Conservation (phyloP, 2,113 vertebrate species). For the Oreotrochilus melanogaster region DNA sequence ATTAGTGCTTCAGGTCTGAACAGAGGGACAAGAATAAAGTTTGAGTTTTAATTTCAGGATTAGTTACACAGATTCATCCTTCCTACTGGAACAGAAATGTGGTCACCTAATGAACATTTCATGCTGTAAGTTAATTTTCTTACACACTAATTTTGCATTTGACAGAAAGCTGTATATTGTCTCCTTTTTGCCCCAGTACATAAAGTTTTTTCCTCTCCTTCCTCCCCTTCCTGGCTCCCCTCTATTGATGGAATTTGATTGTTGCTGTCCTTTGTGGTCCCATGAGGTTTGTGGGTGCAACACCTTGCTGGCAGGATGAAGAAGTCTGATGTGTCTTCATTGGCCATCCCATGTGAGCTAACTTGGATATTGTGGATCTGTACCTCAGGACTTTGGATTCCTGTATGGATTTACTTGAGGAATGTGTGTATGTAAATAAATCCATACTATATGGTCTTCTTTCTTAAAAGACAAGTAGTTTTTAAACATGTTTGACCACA, state of each 20-base stretch:
- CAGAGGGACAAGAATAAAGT: background rate
- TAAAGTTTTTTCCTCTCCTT: background rate
- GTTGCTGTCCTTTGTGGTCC: background rate
- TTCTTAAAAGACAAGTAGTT: background rate
- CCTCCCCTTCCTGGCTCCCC: background rate
- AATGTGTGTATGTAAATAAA: background rate
- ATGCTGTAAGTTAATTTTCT: background rate
- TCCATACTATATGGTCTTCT: background rate
- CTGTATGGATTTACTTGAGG: background rate
- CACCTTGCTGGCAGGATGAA: background rate
- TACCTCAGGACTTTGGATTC: background rate
- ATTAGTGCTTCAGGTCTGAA: slow-evolving; percentile 9
- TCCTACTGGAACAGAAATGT: background rate
- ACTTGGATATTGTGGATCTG: background rate
- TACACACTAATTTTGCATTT: background rate
- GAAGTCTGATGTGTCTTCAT: background rate
- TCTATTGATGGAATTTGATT: background rate
- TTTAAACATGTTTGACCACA: background rate
- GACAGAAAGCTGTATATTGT: background rate
- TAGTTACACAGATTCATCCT: background rate
- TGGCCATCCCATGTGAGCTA: background rate
- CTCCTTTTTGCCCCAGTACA: background rate
- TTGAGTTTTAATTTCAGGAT: background rate
- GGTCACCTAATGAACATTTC: background rate
- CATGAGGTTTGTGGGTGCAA: rapidly evolving